phyloP scores from a whole-genome alignment of 1,140 invertebrate species.

The Bombus haemorrhoidalis region DNA sequence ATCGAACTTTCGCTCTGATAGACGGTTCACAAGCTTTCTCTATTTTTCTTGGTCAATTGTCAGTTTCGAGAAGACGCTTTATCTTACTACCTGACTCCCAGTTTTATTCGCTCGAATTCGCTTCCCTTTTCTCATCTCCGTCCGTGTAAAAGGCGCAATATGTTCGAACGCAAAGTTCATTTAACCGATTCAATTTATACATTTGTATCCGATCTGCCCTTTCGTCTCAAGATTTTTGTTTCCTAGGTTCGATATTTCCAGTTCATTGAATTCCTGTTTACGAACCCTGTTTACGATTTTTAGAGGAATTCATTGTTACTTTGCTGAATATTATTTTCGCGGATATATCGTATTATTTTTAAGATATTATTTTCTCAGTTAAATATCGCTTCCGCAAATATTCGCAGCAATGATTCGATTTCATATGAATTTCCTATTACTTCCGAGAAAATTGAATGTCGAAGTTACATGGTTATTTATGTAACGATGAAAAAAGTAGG shows the following conservation, averaged over 20 bases:
- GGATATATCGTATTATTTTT: too few relatives aligned
- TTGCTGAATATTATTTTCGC: too few relatives aligned
- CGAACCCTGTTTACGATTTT: not conserved
- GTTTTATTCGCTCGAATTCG: not conserved
- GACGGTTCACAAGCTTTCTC: not conserved
- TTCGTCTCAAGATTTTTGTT: not conserved
- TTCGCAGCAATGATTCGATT: too few relatives aligned
- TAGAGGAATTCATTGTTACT: not conserved
- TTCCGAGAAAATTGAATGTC: not conserved
- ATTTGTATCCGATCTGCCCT: not conserved
- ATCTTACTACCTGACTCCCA: not conserved
- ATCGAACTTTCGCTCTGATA: conserved; percentile 13
- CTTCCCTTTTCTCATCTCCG: not conserved
- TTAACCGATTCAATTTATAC: too few relatives aligned
- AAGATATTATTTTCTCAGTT: too few relatives aligned
- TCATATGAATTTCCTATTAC: too few relatives aligned
- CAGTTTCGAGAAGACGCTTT: conserved; percentile 13
- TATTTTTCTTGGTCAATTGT: conserved; percentile 7
- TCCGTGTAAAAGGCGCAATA: not conserved
- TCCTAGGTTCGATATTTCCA: not conserved
- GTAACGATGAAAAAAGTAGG: too few relatives aligned
- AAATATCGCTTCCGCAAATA: too few relatives aligned
- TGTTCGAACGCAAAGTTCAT: not conserved
- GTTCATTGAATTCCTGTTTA: not conserved
- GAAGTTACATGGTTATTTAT: not conserved